A percentile compares a stretch with the other conserved stretches of the same genome.
Evolutionary conservation across 2,888 invertebrate species (phyloP).

Genomic region (Spodoptera picta): DNA sequence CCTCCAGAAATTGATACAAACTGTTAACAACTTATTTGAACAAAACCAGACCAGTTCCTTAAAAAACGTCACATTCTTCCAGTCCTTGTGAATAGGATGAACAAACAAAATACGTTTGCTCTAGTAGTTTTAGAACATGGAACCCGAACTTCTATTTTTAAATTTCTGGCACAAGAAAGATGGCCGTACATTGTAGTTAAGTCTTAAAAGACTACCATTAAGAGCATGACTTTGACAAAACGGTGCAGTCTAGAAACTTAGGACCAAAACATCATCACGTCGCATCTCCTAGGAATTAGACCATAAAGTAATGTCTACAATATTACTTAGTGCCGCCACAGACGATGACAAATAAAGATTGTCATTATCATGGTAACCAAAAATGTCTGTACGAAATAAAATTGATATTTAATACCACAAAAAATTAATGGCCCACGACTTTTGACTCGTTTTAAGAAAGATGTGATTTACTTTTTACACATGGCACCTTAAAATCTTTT

Average conservation of each 20-base stretch:
- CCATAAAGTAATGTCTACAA: constrained; percentile 11
- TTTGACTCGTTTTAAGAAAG: constrained; percentile 14
- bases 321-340: constrained; percentile 15
- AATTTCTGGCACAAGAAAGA: not conserved
- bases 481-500: constrained; percentile 46
- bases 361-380: constrained; percentile 35
- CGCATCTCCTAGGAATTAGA: constrained; percentile 21
- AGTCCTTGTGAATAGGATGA: constrained; percentile 8
- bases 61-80: constrained; percentile 20
- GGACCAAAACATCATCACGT: constrained; percentile 12
- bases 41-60: constrained; percentile 1
- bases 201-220: too few species aligned
- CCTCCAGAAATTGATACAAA: not conserved
- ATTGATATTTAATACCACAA: constrained; percentile 66
- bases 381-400: constrained; percentile 50
- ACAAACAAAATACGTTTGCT: constrained; percentile 13
- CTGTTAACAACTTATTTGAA: constrained; percentile 4
- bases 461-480: constrained; percentile 24
- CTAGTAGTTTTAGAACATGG: not conserved
- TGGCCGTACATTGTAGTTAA: too few species aligned
- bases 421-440: constrained; percentile 50
- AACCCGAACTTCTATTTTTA: constrained; percentile 5
- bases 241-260: not conserved
- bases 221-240: too few species aligned
- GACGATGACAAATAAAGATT: constrained; percentile 46